These are phyloP conservation scores for Onthophagus taurus DNA, from an alignment of 1,140 invertebrate species.

Conservation along the genomic window DNA sequence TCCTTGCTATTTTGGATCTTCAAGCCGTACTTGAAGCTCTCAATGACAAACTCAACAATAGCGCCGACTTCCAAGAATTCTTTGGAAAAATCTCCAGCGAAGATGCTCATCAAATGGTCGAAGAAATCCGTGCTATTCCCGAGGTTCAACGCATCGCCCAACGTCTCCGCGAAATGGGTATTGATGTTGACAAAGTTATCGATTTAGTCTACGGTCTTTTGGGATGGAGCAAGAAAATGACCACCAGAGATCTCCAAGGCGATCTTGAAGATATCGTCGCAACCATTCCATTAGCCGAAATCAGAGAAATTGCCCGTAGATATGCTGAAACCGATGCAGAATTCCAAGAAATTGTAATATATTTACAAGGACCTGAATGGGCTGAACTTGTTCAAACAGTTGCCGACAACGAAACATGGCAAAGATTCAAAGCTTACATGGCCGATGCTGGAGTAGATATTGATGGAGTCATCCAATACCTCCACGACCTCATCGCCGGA, in stretches of 20 bases:
- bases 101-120: conserved; percentile 13
- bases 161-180: conserved; percentile 1
- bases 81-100: conserved; percentile 14
- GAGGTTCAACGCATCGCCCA: not conserved
- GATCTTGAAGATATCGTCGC: conserved; percentile 19
- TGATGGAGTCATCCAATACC: conserved; percentile 10
- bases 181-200: not conserved
- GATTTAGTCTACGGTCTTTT: conserved; percentile 2
- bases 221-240: conserved; percentile 9
- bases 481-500: conserved; percentile 15
- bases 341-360: conserved; percentile 16
- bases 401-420: conserved; percentile 6
- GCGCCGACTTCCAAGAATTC: conserved; percentile 18
- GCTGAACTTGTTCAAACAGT: conserved; percentile 15
- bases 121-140: conserved; percentile 6
- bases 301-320: conserved; percentile 15
- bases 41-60: conserved; percentile 20
- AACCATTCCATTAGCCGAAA: conserved; percentile 18
- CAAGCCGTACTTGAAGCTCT: conserved; percentile 12
- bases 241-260: not conserved
- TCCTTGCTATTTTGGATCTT: conserved; percentile 13
- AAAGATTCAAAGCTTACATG: conserved; percentile 16
- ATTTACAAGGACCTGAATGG: conserved; percentile 19
- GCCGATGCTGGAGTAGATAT: conserved; percentile 16
- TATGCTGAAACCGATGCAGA: conserved; percentile 17